These are phyloP conservation scores for Parotocinclus haroldoi DNA, from an alignment of 2,797 vertebrate species.

Conservation along the genomic window DNA sequence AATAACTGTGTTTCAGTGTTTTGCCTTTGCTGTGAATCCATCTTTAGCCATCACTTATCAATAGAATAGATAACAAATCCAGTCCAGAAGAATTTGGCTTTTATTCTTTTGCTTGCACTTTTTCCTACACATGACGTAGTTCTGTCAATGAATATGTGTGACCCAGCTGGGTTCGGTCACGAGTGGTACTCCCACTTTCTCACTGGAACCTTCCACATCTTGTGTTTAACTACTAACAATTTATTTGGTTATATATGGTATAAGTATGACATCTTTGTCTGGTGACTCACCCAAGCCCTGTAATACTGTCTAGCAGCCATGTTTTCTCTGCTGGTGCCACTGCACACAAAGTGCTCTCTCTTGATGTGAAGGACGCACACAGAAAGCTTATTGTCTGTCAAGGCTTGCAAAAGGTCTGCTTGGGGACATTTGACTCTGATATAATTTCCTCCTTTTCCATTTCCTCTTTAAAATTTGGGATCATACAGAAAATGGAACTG, in stretches of 20 bases:
- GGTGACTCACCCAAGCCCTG: constrained; percentile 62
- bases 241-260: constrained; percentile 66
- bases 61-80: constrained; percentile 73
- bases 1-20: constrained; percentile 62
- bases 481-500: constrained; percentile 11
- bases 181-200: constrained; percentile 19
- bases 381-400: constrained; percentile 65
- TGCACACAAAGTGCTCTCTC: constrained; percentile 57
- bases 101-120: constrained; percentile 30
- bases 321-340: constrained; percentile 63
- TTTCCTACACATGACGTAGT: constrained; percentile 20
- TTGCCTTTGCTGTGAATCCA: constrained; percentile 67
- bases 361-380: constrained; percentile 62
- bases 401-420: constrained; percentile 69
- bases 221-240: constrained; percentile 45
- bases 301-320: constrained; percentile 51
- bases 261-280: constrained; percentile 64
- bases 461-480: constrained; percentile 57
- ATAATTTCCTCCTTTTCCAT: constrained; percentile 58
- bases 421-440: constrained; percentile 68
- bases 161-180: constrained; percentile 13
- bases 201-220: constrained; percentile 57
- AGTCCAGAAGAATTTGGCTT: constrained; percentile 63
- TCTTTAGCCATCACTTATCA: constrained; percentile 68
- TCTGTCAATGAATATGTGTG: constrained; percentile 26